phyloP scores from a whole-genome alignment of 2,797 vertebrate genomes.

The Oophaga sylvatica region DNA sequence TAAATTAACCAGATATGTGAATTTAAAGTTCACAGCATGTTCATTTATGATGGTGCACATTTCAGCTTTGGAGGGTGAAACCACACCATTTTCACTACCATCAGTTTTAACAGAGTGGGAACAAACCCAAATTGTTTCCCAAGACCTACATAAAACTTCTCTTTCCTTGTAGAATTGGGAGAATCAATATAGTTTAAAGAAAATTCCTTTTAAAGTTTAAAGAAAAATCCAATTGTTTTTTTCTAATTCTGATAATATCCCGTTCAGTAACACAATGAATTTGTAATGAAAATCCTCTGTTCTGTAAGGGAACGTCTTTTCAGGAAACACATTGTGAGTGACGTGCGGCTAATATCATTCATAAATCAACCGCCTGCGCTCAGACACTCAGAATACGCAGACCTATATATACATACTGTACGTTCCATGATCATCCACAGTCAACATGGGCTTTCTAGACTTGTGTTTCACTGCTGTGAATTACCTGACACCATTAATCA shows the following conservation, averaged over 20 bases:
- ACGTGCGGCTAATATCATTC: slow-evolving; percentile 27
- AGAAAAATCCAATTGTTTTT: neutral
- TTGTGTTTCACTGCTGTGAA: slow-evolving; percentile 33
- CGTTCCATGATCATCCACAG: slow-evolving; percentile 24
- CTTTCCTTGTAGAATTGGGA: neutral
- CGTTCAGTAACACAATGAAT: neutral
- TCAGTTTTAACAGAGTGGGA: no score
- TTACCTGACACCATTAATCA: slow-evolving; percentile 56
- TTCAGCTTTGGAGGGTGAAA: no score
- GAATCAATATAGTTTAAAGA: neutral
- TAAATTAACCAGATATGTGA: no score
- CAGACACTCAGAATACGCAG: slow-evolving; percentile 8
- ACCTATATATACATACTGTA: slow-evolving; percentile 7
- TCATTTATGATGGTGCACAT: no score
- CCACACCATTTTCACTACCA: no score
- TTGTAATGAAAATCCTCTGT: slow-evolving; percentile 46
- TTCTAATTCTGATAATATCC: slow-evolving; percentile 1
- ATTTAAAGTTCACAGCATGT: no score
- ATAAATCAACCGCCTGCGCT: slow-evolving; percentile 46
- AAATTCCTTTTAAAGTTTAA: neutral
- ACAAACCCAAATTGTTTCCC: neutral
- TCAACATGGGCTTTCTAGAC: slow-evolving; percentile 37
- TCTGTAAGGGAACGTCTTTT: neutral
- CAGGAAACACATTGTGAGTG: neutral
- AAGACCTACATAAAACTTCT: neutral